phyloP scores from a whole-genome alignment of 2,113 vertebrate species.

The Lagenorhynchus albirostris region DNA sequence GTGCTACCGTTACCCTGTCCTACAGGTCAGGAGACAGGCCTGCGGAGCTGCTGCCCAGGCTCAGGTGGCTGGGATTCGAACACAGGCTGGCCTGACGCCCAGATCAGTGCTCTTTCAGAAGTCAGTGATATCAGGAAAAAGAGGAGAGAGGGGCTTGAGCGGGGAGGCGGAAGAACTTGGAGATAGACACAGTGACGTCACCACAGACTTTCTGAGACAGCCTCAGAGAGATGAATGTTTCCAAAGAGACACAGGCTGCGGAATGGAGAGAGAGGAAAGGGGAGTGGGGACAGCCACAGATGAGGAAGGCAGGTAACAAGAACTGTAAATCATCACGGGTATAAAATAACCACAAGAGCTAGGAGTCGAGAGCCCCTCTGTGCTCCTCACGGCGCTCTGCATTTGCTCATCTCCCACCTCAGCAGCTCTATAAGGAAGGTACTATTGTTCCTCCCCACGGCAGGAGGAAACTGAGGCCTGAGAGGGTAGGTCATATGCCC shows the following conservation, averaged over 20 bases:
- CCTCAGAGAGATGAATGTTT: not conserved
- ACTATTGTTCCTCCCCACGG: not conserved
- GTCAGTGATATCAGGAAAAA: not conserved
- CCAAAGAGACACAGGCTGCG: not conserved
- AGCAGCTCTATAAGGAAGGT: not conserved
- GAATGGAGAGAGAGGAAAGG: not conserved
- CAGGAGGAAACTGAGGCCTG: not conserved
- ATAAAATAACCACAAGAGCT: not conserved
- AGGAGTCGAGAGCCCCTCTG: not conserved
- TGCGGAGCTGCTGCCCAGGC: not conserved
- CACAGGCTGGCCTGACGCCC: not conserved
- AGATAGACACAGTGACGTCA: rapidly evolving
- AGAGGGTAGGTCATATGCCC: not conserved
- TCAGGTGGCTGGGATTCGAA: not conserved
- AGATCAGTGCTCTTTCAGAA: not conserved
- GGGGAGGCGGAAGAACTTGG: not conserved
- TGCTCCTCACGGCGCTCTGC: not conserved
- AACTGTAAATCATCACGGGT: not conserved
- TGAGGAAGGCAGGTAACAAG: not conserved
- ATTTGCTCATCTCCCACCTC: not conserved
- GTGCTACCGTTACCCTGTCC: not conserved
- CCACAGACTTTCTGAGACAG: not conserved
- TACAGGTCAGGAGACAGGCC: not conserved
- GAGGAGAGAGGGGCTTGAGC: not conserved
- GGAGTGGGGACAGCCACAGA: not conserved